Base-by-base conservation (phyloP, 2,888 invertebrate genomes). In the Girardia tigrina region DNA sequence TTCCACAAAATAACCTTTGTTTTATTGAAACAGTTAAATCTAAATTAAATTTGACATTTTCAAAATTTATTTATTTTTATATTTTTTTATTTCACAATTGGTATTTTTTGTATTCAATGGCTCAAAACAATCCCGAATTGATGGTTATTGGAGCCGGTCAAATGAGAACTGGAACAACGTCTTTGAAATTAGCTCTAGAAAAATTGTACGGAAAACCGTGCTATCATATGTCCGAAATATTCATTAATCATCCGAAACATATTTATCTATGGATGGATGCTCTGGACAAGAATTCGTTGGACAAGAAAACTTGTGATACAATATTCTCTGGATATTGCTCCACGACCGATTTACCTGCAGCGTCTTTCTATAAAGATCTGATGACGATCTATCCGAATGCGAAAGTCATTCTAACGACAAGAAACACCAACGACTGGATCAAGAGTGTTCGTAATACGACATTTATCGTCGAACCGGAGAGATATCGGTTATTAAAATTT, bases 341-440 rank as follows among this genome's bases (percentile, higher is more conserved):
- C 23, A 42, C 71, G 12, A 42, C 72, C 6, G 77, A 77, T 29
- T 71, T 20, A 28, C 77, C 77, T 16, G 42, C 71, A 1, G n/a
- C 27, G 26, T 0, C 26, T 16, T 76, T 77, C 42, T 77, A 77
- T 26, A 70, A 42, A 36, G 76, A 77, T 77, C 42, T 77, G 2
- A 14, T 77, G 8, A 23, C 71, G 0, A 12, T 77, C 72, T 77
- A 77, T 76, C 77, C 77, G n/a, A 42, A 77, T 26, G 77, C 76
- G 16, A 77, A 77, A 72, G 71, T 77, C 23, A 71, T 76, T 1
- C 36, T 76, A 16, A 76, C 26, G 8, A 28, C 70, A 20, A 76
- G 76, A 0, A 70, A 76, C 70, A 27, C 70, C 2, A 42, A 75
- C 42, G n/a, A 28, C 26, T 76, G 76, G 76, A 26, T 70, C 14